These are phyloP conservation scores for Naso thynnoides DNA, from an alignment of 2,797 vertebrate species.

Conservation along the genomic window DNA sequence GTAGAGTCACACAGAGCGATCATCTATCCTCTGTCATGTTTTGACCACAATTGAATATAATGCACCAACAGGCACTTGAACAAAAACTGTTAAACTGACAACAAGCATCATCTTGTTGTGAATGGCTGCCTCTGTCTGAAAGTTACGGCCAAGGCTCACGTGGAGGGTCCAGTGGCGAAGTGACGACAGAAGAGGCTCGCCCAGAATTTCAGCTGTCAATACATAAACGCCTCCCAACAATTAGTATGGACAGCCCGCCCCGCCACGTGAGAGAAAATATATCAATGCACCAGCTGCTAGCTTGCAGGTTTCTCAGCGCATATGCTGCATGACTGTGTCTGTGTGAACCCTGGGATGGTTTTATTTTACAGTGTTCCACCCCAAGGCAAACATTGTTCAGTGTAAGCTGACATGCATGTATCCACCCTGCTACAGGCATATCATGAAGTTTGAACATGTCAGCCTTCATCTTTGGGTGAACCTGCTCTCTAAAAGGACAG, in stretches of 20 bases:
- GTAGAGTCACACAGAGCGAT: no score
- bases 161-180: slow-evolving; percentile 49
- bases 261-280: slow-evolving; percentile 59
- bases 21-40: no score
- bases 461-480: not conserved
- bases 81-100: not conserved
- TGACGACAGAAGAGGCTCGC: slow-evolving; percentile 54
- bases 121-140: slow-evolving; percentile 11
- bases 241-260: slow-evolving; percentile 40
- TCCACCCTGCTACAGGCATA: not conserved
- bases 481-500: not conserved
- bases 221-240: slow-evolving; percentile 29
- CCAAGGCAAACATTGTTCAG: slow-evolving; percentile 18
- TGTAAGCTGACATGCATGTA: not conserved
- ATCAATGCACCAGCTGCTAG: slow-evolving; percentile 30
- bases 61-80: not conserved
- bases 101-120: not conserved
- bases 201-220: slow-evolving; percentile 55
- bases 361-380: not conserved
- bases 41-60: no score
- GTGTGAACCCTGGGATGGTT: slow-evolving; percentile 11
- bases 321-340: not conserved
- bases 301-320: slow-evolving; percentile 10
- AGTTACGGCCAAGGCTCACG: slow-evolving; percentile 45
- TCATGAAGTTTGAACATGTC: not conserved